Percentiles rank a stretch among this genome's conserved stretches.
Evolutionary conservation across 2,113 vertebrate species (phyloP).

Genomic region (Nannobrachium achirus): DNA sequence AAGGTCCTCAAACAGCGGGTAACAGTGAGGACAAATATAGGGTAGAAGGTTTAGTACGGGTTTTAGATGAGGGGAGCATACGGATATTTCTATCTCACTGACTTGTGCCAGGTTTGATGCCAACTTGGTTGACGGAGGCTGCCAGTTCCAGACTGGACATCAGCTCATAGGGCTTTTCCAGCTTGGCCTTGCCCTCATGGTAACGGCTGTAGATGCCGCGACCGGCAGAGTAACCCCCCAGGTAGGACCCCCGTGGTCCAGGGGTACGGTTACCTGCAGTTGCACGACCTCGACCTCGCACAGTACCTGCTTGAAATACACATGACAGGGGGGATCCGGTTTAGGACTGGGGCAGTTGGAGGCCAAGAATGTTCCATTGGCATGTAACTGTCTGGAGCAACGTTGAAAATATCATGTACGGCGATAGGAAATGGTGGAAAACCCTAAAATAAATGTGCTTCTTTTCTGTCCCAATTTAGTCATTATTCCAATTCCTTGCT

Average conservation of each 20-base stretch:
- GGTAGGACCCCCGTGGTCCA: slow-evolving; percentile 95
- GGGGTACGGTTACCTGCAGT: slow-evolving; percentile 92
- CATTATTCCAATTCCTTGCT: no score
- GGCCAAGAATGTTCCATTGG: neutral
- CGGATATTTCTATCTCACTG: slow-evolving; percentile 81
- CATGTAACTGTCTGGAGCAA: slow-evolving; percentile 3
- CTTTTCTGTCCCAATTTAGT: neutral
- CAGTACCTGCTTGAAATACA: slow-evolving; percentile 97
- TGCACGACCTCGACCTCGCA: slow-evolving; percentile 96
- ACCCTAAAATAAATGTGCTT: neutral
- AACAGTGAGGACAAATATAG: slow-evolving; percentile 16
- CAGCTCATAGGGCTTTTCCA: slow-evolving; percentile 95
- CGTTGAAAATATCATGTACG: slow-evolving; percentile 4
- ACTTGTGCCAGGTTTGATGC: slow-evolving; percentile 97
- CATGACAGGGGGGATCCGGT: slow-evolving; percentile 63
- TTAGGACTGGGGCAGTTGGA: slow-evolving; percentile 27
- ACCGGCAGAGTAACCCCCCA: slow-evolving; percentile 97
- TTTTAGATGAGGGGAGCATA: slow-evolving; percentile 53
- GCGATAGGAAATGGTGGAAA: neutral
- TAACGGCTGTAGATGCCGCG: slow-evolving; percentile 99
- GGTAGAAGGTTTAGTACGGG: slow-evolving; percentile 54
- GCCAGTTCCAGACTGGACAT: slow-evolving; percentile 93
- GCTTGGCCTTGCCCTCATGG: slow-evolving; percentile 98
- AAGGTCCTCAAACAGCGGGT: slow-evolving; percentile 36
- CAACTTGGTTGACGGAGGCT: slow-evolving; percentile 88